Conservation (phyloP, 2,888 invertebrate genomes). For the Noctua janthina region DNA sequence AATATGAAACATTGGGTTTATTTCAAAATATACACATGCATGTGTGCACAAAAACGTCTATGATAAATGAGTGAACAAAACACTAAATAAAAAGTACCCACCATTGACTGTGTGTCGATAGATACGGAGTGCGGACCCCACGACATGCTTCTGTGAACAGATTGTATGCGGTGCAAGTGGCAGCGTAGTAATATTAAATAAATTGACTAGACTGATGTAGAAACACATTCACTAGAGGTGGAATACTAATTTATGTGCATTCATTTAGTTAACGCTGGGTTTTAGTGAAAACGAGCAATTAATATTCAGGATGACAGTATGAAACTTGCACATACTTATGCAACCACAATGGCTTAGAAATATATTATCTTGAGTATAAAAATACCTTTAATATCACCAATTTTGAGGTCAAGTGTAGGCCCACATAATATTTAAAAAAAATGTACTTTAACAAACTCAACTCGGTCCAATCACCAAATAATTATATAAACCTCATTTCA, state of each 20-base stretch:
- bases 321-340: background rate
- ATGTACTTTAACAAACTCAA: background rate
- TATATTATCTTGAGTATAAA: background rate
- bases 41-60: slow-evolving; percentile 42
- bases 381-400: background rate
- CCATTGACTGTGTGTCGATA: slow-evolving; percentile 49
- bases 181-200: slow-evolving; percentile 15
- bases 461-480: background rate
- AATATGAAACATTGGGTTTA: slow-evolving; percentile 37
- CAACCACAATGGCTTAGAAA: background rate
- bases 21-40: slow-evolving; percentile 49
- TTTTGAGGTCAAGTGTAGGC: too few relatives aligned
- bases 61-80: slow-evolving; percentile 63
- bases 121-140: slow-evolving; percentile 49
- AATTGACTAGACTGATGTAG: background rate
- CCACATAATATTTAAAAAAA: too few relatives aligned
- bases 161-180: slow-evolving; percentile 38
- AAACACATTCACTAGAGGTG: background rate
- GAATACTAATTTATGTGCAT: background rate
- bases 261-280: background rate
- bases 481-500: background rate
- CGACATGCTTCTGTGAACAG: slow-evolving; percentile 70
- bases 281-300: background rate
- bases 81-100: slow-evolving; percentile 44
- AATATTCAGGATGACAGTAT: background rate